phyloP scores from a whole-genome alignment of 1,140 invertebrate genomes.

The Glomeris maerens region DNA sequence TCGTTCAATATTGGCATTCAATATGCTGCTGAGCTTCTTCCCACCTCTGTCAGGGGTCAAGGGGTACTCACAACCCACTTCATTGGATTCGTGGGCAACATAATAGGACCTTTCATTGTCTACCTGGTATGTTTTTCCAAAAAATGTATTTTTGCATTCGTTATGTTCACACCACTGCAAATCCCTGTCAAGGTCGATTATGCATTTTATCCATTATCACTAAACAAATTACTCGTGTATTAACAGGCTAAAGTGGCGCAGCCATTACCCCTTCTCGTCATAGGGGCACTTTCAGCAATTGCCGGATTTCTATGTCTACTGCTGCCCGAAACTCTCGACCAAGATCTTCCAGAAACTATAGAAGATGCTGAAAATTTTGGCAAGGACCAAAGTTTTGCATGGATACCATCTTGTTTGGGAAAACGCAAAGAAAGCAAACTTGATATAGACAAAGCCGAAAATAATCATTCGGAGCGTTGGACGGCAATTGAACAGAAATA shows the following conservation, averaged over 20 bases:
- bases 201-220: too few species aligned
- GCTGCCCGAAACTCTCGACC: conserved; percentile 65
- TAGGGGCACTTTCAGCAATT: conserved; percentile 53
- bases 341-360: conserved; percentile 64
- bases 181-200: too few species aligned
- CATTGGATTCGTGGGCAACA: conserved; percentile 66
- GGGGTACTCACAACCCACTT: conserved; percentile 70
- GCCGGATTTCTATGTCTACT: conserved; percentile 57
- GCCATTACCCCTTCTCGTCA: conserved; percentile 51
- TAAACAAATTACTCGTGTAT: neutral
- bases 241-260: neutral
- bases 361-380: conserved; percentile 73
- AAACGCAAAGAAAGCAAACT: too few species aligned
- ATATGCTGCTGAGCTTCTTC: conserved; percentile 70
- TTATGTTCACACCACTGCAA: neutral
- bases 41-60: conserved; percentile 69
- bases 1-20: conserved; percentile 79
- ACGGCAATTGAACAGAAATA: too few species aligned
- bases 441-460: too few species aligned
- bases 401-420: too few species aligned
- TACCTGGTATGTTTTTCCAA: conserved; percentile 52
- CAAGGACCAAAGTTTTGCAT: conserved; percentile 47
- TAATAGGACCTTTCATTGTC: conserved; percentile 64
- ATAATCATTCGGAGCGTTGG: too few species aligned
- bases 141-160: too few species aligned